These are phyloP conservation scores for Leptinotarsa haldemani DNA, from an alignment of 2,888 invertebrate species.

Conservation along the genomic window DNA sequence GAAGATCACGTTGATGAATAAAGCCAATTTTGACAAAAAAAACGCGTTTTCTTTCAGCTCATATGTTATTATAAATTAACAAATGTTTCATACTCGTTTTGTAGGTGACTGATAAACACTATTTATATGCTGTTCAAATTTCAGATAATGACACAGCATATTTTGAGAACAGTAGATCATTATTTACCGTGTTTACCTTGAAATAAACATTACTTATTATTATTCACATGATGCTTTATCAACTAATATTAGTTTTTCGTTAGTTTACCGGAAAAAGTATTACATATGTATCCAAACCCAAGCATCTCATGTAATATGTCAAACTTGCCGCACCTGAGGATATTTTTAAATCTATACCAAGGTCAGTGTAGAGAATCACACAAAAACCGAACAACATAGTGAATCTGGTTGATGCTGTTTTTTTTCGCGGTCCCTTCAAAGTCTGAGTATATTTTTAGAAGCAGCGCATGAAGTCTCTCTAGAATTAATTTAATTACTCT, in stretches of 20 bases:
- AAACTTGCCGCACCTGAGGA: not conserved
- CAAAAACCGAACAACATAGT: not conserved
- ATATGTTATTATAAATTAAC: too few species aligned
- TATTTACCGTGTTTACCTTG: too few species aligned
- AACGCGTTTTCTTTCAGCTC: too few species aligned
- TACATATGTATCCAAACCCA: not conserved
- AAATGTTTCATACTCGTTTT: too few species aligned
- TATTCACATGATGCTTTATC: too few species aligned
- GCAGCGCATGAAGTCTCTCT: not conserved
- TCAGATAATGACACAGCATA: too few species aligned
- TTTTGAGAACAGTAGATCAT: too few species aligned
- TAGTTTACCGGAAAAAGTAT: not conserved
- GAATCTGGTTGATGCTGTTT: constrained; percentile 2
- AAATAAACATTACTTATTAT: too few species aligned
- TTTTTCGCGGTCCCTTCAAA: not conserved
- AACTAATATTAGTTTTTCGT: not conserved
- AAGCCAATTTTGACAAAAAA: too few species aligned
- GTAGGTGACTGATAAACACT: too few species aligned
- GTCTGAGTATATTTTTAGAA: constrained; percentile 11
- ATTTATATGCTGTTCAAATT: too few species aligned
- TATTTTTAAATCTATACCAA: constrained; percentile 9
- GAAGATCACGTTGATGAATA: too few species aligned
- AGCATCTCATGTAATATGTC: constrained; percentile 1
- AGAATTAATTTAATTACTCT: not conserved
- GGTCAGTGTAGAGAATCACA: not conserved